Evolutionary conservation across 2,888 invertebrate species (phyloP).

Genomic region (Brachypalpus laphriformis): DNA sequence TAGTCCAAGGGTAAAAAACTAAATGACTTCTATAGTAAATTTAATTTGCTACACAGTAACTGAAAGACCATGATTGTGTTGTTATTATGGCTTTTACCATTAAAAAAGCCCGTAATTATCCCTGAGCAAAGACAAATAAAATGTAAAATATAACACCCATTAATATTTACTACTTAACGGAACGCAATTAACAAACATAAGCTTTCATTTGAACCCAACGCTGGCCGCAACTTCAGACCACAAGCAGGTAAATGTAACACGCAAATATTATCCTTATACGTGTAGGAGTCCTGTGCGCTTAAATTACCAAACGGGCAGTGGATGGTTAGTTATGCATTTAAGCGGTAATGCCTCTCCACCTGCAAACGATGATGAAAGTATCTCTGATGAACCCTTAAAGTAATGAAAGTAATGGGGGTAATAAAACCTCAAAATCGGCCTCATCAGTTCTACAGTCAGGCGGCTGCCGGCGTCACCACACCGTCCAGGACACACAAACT

Average conservation of each 20-base stretch:
- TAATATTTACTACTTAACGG: slow-evolving; percentile 66
- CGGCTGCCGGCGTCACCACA: slow-evolving; percentile 4
- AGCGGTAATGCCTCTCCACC: slow-evolving; percentile 16
- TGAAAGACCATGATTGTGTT: slow-evolving; percentile 17
- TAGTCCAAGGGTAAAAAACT: slow-evolving; percentile 26
- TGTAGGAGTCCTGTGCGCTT: slow-evolving; percentile 34
- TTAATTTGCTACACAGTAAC: slow-evolving; percentile 18
- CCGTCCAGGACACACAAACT: slow-evolving; percentile 24
- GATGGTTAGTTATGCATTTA: slow-evolving; percentile 60
- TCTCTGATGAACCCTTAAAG: slow-evolving; percentile 70
- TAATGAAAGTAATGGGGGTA: slow-evolving; percentile 70
- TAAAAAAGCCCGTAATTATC: slow-evolving; percentile 51
- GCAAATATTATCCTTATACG: slow-evolving; percentile 65
- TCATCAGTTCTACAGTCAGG: slow-evolving; percentile 56
- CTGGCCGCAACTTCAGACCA: slow-evolving; percentile 57
- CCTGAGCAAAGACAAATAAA: slow-evolving; percentile 59
- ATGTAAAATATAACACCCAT: slow-evolving; percentile 64
- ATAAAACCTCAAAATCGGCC: slow-evolving; percentile 69
- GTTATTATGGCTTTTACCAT: slow-evolving; percentile 10
- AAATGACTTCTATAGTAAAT: slow-evolving; percentile 25
- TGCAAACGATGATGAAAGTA: slow-evolving; percentile 61
- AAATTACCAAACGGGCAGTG: slow-evolving; percentile 54
- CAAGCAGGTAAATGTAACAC: slow-evolving; percentile 65
- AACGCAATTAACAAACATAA: slow-evolving; percentile 55
- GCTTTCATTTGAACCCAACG: slow-evolving; percentile 43